Evolutionary conservation across 2,113 vertebrate genomes (phyloP), one percentile per base, ranked within the genome.

Genomic region (Cacatua alba): DNA sequence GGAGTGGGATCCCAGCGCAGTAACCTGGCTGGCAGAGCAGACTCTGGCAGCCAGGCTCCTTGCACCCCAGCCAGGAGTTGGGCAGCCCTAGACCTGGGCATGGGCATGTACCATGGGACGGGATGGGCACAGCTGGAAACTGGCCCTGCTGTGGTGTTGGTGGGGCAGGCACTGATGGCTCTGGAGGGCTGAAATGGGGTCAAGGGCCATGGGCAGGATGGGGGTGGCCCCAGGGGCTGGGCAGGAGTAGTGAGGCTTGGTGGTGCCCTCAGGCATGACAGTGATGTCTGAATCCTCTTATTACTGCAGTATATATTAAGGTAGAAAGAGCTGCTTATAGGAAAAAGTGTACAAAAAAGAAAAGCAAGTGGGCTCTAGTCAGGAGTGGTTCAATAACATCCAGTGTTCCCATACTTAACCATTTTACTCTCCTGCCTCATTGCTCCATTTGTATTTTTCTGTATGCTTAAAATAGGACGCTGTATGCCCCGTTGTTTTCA

Each of bases 1-100:
- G 14, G 11, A 55, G 1, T 41, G 57, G 43, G 19, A n/a, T 88
- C 46, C 10, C 26, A 57, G 5, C 0, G 0, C 44, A 15, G 8
- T 52, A 44, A 68, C 33, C 15, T 75, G 57, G 14, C 44, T 33
- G 46, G 44, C 39, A 78, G 72, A 72, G 72, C 29, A 53, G 41
- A 31, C 57, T 37, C 24, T 43, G 25, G 21, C 37, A 79, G 7
- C 39, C 4, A 29, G 59, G 8, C 33, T 55, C 1, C 5, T 82
- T 28, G 39, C 21, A 51, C 3, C 15, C 4, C 31, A 24, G 33
- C 43, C 16, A 19, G 75, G 44, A 78, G 9, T 3, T 5, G 19
- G 49, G 21, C 41, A 86, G 62, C 29, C 44, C 35, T 25, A 17
- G 20, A 5, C 41, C 14, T 5, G 6, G 51, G 28, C 25, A 37